A percentile compares a stretch with the other conserved stretches of the same genome.
Evolutionary conservation across 2,113 vertebrate species (phyloP).

Genomic region (Tapirus terrestris): DNA sequence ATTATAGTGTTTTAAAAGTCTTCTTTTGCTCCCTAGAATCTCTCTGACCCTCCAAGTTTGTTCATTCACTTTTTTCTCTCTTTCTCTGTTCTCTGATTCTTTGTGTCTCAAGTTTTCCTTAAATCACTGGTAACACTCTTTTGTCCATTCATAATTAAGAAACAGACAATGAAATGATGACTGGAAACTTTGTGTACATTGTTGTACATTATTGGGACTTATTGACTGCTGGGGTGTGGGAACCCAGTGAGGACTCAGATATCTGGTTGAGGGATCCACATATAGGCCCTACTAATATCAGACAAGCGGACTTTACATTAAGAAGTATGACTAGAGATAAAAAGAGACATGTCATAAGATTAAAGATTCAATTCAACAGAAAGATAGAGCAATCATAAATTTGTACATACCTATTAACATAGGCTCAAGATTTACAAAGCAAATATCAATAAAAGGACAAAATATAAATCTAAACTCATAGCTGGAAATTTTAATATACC

Average conservation of each 20-base stretch:
- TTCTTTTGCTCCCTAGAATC: background rate
- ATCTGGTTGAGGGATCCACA: background rate
- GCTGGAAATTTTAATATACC: background rate
- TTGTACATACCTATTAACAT: background rate
- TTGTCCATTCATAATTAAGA: background rate
- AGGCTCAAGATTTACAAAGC: background rate
- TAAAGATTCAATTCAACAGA: background rate
- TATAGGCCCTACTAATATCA: background rate
- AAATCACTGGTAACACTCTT: background rate
- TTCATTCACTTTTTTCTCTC: background rate
- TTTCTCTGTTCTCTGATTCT: background rate
- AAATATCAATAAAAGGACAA: background rate
- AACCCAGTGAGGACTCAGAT: background rate
- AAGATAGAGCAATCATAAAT: background rate
- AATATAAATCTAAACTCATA: constrained; percentile 7
- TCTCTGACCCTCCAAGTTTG: background rate
- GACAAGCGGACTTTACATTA: background rate
- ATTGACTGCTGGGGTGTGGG: background rate
- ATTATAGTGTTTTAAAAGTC: background rate
- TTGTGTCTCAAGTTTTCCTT: constrained; percentile 10
- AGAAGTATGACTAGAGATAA: background rate
- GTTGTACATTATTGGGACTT: background rate
- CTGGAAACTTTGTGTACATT: background rate
- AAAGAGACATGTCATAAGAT: background rate
- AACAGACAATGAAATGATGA: background rate